Evolutionary conservation across 2,113 vertebrate genomes (phyloP), one percentile per base, ranked within the genome.

Genomic region (Burhinus bistriatus): DNA sequence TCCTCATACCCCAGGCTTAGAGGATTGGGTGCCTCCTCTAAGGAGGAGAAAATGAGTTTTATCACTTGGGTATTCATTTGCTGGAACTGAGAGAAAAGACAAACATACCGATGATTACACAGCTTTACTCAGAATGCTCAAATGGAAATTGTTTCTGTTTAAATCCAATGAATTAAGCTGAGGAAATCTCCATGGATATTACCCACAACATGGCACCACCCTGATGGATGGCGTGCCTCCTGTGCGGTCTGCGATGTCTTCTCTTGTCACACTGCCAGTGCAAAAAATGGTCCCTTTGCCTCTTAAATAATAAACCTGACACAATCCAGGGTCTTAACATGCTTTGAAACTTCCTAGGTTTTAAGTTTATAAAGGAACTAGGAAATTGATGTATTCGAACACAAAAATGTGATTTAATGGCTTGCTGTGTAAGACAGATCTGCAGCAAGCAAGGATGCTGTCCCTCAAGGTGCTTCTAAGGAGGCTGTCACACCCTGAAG

Each of bases 171-270:
- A 80, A 88, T 79, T 38, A 70, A 66, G 54, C 14, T 57, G 68
- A 70, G 6, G 12, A 70, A 45, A 79, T 78, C 71, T 73, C 61
- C 49, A 47, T 45, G 49, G 49, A 6, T 88, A 65, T 68, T 30
- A 40, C 40, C 36, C 52, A 51, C 42, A 58, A 34, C 11, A 87
- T n/a, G n/a, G 30, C 55, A 94, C 15, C 57, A 54, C 15, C 57
- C 40, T 26, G 10, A 40, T 5, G 52, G 92, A 49, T 15, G 15
- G 9, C 5, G 2, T 2, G 0, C 0, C 0, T 26, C 29, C 57
- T 5, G 0, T 32, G 13, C 3, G 7, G 34, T 55, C 52, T 68
- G n/a, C 5, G 2, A 7, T 40, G 9, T 45, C 55, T n/a, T 70
- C 32, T 73, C 42, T 44, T 61, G 21, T 54, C 44, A 44, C 11